Base-by-base conservation (phyloP, 2,888 invertebrate species). In the Cetonia aurata region DNA sequence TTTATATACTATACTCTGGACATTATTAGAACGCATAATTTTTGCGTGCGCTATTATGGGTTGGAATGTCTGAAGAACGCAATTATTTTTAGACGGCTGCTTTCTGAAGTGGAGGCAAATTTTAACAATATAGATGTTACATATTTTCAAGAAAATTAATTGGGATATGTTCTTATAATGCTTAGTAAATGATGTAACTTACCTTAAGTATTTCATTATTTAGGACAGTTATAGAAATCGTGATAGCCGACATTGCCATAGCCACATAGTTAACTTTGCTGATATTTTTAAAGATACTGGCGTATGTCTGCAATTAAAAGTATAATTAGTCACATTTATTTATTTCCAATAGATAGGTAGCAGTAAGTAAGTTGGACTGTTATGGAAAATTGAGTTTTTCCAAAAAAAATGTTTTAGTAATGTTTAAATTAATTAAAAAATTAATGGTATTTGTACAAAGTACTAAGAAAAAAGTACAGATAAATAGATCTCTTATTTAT, bases 141-240 rank as follows among this genome's bases (percentile, higher is more conserved):
- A 6, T 9, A 10, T 6, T 37, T 37, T 37, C 9, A 3, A 37
- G 37, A 8, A 8, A 37, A 37, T 37, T 50, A 15, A n/a, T 50
- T 37, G 6, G 6, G 1, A 37, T 37, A 37, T 9, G 10, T 9
- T 3, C 37, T 8, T 8, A 37, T 3, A 50, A 15, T 4, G 6
- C 13, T n/a, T 15, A n/a, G 48, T 48, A 17, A 10, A 31, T 55
- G 13, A 46, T 6, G 9, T 33, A 31, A 67, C 69, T 76, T 82
- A 91, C 90, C 86, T 90, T 89, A 0, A 92, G 77, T 59, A 89
- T 79, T 83, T 92, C 92, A 79, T 91, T 91, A 79, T 89, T 89
- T 3, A 90, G 75, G 37, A 87, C 83, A 80, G 92, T 88, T 53
- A 90, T 82, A 2, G 86, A 75, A 57, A 93, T 89, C 62, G 91